A percentile compares a stretch with the other conserved stretches of the same genome.
Conservation (phyloP, 2,797 vertebrate species). For the Alosa sapidissima region DNA sequence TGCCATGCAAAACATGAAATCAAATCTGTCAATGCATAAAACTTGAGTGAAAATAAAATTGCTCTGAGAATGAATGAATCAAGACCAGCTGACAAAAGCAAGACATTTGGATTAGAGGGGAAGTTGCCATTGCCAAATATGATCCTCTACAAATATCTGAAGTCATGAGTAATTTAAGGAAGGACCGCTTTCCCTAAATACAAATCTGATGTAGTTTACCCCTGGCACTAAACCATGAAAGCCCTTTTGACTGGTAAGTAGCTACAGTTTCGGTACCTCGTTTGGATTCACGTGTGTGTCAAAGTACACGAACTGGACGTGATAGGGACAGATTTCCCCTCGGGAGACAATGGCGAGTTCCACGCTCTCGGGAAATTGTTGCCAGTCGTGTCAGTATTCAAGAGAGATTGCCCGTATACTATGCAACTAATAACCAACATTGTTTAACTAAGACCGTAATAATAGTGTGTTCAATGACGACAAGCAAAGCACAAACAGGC, state of each 20-base stretch:
- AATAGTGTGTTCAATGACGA: background rate
- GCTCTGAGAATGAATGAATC: background rate
- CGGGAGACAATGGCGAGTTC: background rate
- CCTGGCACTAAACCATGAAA: background rate
- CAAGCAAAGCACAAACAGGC: background rate
- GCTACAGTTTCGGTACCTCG: background rate
- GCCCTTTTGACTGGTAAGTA: background rate
- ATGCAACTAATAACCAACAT: background rate
- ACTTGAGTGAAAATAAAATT: background rate
- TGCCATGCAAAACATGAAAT: too few relatives aligned
- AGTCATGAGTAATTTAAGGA: constrained; percentile 11
- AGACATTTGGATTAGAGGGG: background rate
- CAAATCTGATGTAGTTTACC: background rate
- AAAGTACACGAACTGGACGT: background rate
- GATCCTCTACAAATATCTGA: constrained; percentile 9
- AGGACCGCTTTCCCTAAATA: background rate
- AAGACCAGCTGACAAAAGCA: background rate
- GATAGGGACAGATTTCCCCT: background rate
- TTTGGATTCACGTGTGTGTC: background rate
- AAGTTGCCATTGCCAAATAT: constrained; percentile 6
- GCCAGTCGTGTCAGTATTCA: too few relatives aligned
- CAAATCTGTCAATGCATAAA: background rate
- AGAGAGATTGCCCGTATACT: too few relatives aligned
- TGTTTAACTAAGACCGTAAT: background rate
- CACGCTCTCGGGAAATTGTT: too few relatives aligned